A percentile compares a stretch with the other conserved stretches of the same genome.
Evolutionary conservation across 2,113 vertebrate species (phyloP).

Genomic region (Pterocles gutturalis): DNA sequence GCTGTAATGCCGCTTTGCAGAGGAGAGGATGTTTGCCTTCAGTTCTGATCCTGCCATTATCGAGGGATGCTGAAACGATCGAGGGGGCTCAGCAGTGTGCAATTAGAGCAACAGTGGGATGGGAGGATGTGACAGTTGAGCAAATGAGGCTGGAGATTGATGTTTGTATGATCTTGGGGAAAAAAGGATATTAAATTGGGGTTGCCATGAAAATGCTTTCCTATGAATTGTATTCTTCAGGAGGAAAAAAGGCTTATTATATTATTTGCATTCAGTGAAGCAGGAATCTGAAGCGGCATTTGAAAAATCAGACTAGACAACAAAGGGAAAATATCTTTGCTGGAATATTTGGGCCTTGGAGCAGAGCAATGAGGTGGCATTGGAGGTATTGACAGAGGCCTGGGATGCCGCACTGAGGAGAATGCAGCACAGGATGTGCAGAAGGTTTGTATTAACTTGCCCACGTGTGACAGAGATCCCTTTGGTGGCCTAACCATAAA

Average conservation of each 20-base stretch:
- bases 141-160: constrained; percentile 32
- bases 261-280: not conserved
- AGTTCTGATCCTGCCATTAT: constrained; percentile 20
- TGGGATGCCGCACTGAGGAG: not conserved
- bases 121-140: constrained; percentile 34
- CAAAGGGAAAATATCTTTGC: not conserved
- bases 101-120: constrained; percentile 42
- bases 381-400: not conserved
- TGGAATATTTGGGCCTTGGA: not conserved
- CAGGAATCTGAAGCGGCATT: not conserved
- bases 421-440: accelerated
- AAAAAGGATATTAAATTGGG: constrained; percentile 8
- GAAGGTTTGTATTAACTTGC: not conserved
- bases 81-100: constrained; percentile 30
- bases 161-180: not conserved
- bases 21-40: constrained; percentile 30
- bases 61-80: not conserved
- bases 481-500: not conserved
- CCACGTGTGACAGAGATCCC: not conserved
- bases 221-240: not conserved
- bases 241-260: not conserved
- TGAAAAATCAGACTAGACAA: constrained; percentile 21
- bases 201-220: not conserved
- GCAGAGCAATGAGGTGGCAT: not conserved
- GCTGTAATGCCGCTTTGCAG: not conserved